Percentiles rank a stretch among this genome's conserved stretches.
These are phyloP conservation scores for Geotrupes spiniger DNA, from an alignment of 2,888 invertebrate genomes.

Conservation along the genomic window DNA sequence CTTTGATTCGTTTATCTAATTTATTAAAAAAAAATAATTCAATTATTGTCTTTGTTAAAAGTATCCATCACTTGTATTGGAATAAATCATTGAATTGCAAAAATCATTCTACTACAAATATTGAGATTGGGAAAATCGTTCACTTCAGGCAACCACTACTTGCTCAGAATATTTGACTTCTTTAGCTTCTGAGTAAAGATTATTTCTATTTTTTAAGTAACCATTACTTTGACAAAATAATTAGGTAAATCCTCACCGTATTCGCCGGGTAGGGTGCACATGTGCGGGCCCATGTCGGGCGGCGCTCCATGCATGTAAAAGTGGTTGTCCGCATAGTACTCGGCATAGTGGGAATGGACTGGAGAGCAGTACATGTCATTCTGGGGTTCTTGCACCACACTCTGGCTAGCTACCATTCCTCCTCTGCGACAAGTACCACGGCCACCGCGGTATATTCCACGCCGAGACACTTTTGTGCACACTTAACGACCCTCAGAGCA, in stretches of 20 bases:
- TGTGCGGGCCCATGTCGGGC: constrained; percentile 64
- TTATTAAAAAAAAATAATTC: no score
- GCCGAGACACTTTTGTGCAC: constrained; percentile 40
- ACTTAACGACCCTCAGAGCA: constrained; percentile 27
- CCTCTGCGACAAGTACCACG: constrained; percentile 27
- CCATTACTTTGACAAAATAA: no score
- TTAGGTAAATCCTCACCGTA: constrained; percentile 59
- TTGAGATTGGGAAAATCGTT: no score
- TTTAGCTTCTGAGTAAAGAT: no score
- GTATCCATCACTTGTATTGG: no score
- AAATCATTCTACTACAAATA: no score
- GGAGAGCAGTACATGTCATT: constrained; percentile 51
- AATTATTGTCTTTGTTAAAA: no score
- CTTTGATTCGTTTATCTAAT: no score
- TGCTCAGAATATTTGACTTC: no score
- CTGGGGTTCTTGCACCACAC: constrained; percentile 44
- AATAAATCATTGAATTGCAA: no score
- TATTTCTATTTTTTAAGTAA: no score
- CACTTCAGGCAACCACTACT: no score
- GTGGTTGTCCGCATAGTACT: constrained; percentile 57
- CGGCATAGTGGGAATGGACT: constrained; percentile 49
- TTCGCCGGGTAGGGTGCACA: constrained; percentile 67
- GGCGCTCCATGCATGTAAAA: constrained; percentile 50
- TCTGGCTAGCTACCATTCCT: constrained; percentile 51
- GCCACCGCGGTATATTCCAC: constrained; percentile 29